Evolutionary conservation across 2,888 invertebrate genomes (phyloP), one percentile per base, ranked within the genome.

Genomic region (Apamea sordens): DNA sequence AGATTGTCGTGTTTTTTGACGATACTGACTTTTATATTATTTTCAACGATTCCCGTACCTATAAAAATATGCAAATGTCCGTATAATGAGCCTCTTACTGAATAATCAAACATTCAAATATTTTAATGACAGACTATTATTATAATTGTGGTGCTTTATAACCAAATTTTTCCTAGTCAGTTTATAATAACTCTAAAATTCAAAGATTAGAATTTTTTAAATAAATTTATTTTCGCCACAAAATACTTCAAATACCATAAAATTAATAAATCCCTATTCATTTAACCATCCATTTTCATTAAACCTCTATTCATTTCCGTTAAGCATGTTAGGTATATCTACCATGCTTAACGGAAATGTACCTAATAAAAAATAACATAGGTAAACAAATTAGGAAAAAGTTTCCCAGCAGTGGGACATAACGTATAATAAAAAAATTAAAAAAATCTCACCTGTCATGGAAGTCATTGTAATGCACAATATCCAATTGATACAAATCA

Each of bases 381-480:
- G 32, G 11, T 10, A 68, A 80, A 73, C 75, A 65, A 56, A 24
- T 24, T 56, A 56, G 4, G 10, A 3, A 56, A 56, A 10, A 56
- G 10, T 50, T 18, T 18, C 50, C 18, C 6, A 50, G 50, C 7
- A 21, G 18, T 7, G 21, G 50, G 7, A 21, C 18, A 18, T 2
- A 5, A 1, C 18, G 7, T 1, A 6, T 50, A 18, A 47, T 47
- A 53, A 53, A 53, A 50, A 50, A 53, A 21, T 21, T 7, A 21
- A 8, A 56, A 56, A 56, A 76, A 73, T 84, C 93, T 93, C 86
- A 97, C 97, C 97, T 95, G 74, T 95, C 97, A 88, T 97, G 97
- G 88, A 97, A 97, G 92, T 97, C 97, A 89, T 97, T 97, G 64
- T 97, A 95, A 90, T 97, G 97, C 73, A 97, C 93, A 74, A 97